A percentile compares a stretch with the other conserved stretches of the same genome.
Conservation (phyloP, 2,797 vertebrate genomes). For the Anableps anableps region DNA sequence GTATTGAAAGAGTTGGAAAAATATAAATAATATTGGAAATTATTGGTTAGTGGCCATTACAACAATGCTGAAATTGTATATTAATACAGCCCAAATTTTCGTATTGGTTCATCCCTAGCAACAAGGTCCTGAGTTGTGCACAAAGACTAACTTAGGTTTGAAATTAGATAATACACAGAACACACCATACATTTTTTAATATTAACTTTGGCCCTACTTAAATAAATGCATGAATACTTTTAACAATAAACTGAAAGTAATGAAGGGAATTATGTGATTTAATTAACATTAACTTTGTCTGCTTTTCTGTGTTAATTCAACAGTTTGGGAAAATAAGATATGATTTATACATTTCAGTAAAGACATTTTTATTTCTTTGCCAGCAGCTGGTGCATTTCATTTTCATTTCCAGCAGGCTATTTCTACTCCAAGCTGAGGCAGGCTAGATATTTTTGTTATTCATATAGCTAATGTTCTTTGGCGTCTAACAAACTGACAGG, state of each 20-base stretch:
- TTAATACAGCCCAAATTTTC: background rate
- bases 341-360: conserved; percentile 12
- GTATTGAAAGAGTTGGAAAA: background rate
- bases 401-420: conserved; percentile 27
- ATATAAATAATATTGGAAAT: background rate
- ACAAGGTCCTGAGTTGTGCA: background rate
- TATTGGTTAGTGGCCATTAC: no score
- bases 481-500: conserved; percentile 35
- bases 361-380: conserved; percentile 24
- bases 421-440: conserved; percentile 12
- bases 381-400: conserved; percentile 7
- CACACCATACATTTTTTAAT: background rate
- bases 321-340: conserved; percentile 11
- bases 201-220: background rate
- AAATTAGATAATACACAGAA: background rate
- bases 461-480: conserved; percentile 26
- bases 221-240: background rate
- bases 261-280: background rate
- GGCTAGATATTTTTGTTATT: conserved; percentile 27
- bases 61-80: no score
- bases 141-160: background rate
- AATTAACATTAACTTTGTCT: background rate
- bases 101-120: background rate
- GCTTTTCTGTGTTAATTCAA: conserved; percentile 3
- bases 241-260: background rate